These are phyloP conservation scores for Dromiciops gliroides DNA, from an alignment of 2,113 vertebrate genomes.

Conservation along the genomic window DNA sequence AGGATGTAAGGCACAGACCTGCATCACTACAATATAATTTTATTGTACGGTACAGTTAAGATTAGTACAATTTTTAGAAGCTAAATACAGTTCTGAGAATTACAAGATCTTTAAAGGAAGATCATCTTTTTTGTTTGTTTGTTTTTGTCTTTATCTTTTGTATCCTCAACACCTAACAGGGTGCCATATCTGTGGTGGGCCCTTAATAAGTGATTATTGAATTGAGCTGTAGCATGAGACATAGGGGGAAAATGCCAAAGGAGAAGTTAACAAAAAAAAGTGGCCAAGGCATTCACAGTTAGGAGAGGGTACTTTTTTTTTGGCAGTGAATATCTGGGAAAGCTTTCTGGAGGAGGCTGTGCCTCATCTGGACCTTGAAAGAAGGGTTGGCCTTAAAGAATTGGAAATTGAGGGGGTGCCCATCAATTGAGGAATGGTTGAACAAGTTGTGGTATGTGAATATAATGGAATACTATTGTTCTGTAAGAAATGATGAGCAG, in stretches of 20 bases:
- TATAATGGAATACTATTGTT: not conserved
- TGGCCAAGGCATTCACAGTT: not conserved
- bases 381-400: not conserved
- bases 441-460: not conserved
- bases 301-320: not conserved
- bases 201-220: not conserved
- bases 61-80: not conserved
- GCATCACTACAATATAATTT: not conserved
- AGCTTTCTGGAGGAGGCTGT: not conserved
- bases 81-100: not conserved
- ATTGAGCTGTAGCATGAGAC: not conserved
- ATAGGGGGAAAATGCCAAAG: not conserved
- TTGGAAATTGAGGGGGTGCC: not conserved
- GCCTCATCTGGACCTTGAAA: not conserved
- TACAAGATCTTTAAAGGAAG: not conserved
- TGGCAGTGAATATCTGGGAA: not conserved
- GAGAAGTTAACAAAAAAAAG: not conserved
- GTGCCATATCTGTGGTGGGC: not conserved
- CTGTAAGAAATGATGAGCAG: not conserved
- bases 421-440: not conserved
- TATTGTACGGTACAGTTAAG: not conserved
- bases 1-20: not conserved
- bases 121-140: not conserved
- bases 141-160: not conserved
- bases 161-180: not conserved